Evolutionary conservation across 2,888 invertebrate species (phyloP).

Genomic region (Diadegma fenestrale): DNA sequence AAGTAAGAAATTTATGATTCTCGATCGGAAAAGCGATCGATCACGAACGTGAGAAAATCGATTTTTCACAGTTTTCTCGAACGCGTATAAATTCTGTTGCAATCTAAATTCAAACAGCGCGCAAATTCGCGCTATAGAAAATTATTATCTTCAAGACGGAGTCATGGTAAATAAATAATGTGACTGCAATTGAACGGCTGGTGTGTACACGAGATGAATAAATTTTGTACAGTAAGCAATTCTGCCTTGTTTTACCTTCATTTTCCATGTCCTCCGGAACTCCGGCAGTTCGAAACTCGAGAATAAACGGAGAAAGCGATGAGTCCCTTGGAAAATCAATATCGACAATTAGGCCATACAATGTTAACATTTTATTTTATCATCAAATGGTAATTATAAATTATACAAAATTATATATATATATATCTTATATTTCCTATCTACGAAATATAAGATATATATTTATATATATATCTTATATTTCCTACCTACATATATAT

Average conservation of each 20-base stretch:
- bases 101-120: background rate
- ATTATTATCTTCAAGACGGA: conserved; percentile 19
- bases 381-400: conserved; percentile 79
- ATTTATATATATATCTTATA: conserved; percentile 73
- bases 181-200: conserved; percentile 52
- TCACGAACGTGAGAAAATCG: conserved; percentile 24
- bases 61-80: conserved; percentile 22
- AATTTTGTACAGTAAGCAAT: conserved; percentile 69
- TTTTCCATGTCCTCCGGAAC: background rate
- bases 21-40: background rate
- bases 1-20: conserved; percentile 6
- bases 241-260: conserved; percentile 22
- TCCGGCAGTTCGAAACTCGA: background rate
- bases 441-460: conserved; percentile 69
- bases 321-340: background rate
- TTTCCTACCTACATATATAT: conserved; percentile 75
- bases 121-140: conserved; percentile 43
- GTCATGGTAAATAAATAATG: conserved; percentile 42
- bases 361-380: conserved; percentile 80
- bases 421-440: conserved; percentile 75
- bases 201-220: conserved; percentile 60
- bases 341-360: conserved; percentile 76
- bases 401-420: conserved; percentile 81
- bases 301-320: too few relatives aligned
- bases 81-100: background rate